Conservation (phyloP, 2,113 vertebrate species). For the Pyrgilauda ruficollis region DNA sequence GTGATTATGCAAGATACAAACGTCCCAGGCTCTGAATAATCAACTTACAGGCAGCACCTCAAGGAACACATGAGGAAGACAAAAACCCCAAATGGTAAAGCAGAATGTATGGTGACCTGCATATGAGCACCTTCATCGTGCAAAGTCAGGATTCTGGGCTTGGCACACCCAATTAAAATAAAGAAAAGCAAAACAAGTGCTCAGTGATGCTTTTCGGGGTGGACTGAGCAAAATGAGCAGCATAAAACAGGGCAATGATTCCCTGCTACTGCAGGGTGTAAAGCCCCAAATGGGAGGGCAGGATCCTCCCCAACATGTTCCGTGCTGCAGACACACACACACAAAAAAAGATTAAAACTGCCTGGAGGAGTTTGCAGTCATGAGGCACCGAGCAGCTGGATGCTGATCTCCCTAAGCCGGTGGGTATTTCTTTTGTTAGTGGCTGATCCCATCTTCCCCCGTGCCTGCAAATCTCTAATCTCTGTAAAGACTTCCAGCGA, state of each 20-base stretch:
- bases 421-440: constrained; percentile 38
- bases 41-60: neutral
- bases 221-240: neutral
- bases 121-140: neutral
- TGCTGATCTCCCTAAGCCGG: constrained; percentile 19
- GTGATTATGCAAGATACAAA: neutral
- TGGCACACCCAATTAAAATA: neutral
- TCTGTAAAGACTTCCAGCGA: neutral
- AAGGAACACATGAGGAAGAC: neutral
- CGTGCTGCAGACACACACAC: neutral
- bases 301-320: neutral
- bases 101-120: neutral
- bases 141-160: neutral
- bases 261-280: neutral
- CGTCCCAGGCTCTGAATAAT: neutral
- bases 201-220: neutral
- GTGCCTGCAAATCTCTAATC: neutral
- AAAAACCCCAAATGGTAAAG: neutral
- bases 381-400: constrained; percentile 10
- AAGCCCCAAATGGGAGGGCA: neutral
- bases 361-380: neutral
- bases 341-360: neutral
- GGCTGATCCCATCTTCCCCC: neutral
- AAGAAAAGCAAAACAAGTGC: neutral
- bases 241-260: accelerated